These are phyloP conservation scores for Tetramorium bicarinatum DNA, from an alignment of 2,888 invertebrate genomes.

Conservation along the genomic window DNA sequence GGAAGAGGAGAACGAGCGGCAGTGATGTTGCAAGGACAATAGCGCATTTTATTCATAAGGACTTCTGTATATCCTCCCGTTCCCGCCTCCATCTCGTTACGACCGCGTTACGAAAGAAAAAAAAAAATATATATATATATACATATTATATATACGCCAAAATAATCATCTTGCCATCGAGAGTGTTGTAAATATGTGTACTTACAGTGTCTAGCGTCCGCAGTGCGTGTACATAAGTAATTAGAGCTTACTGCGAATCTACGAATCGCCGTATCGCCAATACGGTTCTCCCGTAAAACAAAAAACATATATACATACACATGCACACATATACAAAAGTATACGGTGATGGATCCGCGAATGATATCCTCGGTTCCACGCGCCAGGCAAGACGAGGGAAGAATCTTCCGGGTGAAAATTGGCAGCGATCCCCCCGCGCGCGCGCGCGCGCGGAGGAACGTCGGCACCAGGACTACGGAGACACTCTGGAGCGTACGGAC, in stretches of 20 bases:
- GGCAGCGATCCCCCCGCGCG: background rate
- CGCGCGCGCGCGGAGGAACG: background rate
- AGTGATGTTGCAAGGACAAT: constrained; percentile 71
- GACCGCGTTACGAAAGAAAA: constrained; percentile 60
- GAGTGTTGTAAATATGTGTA: constrained; percentile 86
- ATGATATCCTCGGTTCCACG: background rate
- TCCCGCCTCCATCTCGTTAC: constrained; percentile 57
- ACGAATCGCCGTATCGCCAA: constrained; percentile 17
- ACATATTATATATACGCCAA: constrained; percentile 63
- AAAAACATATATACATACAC: background rate
- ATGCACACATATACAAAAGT: constrained; percentile 10
- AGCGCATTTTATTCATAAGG: constrained; percentile 68
- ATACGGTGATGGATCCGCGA: constrained; percentile 41
- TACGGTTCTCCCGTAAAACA: background rate
- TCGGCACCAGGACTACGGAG: background rate
- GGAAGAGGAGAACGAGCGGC: constrained; percentile 72
- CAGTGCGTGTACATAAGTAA: constrained; percentile 84
- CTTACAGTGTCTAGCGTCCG: constrained; percentile 86
- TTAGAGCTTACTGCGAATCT: constrained; percentile 69
- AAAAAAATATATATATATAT: constrained; percentile 63
- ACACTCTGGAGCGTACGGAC: background rate
- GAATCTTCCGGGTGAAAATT: background rate
- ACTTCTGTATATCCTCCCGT: constrained; percentile 60
- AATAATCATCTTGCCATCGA: constrained; percentile 81
- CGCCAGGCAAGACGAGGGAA: background rate